Conservation (phyloP, 2,113 vertebrate genomes). For the Rhineura floridana region DNA sequence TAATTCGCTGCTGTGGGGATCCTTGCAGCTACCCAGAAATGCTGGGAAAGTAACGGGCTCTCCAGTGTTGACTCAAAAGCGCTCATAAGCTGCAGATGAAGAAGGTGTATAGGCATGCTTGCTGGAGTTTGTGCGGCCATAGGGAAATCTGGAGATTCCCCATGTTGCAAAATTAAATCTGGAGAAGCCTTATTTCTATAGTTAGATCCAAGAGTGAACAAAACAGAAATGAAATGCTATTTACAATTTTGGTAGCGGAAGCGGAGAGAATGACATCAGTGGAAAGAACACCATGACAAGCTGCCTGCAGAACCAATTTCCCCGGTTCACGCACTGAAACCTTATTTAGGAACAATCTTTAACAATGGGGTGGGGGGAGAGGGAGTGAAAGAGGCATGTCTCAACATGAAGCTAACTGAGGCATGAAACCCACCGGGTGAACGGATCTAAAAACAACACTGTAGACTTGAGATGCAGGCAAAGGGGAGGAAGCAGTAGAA, state of each 20-base stretch:
- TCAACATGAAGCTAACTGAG: neutral
- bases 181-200: slow-evolving; percentile 7
- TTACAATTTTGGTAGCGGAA: neutral
- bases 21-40: neutral
- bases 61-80: neutral
- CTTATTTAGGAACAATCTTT: slow-evolving; percentile 5
- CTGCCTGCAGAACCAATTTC: neutral
- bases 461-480: neutral
- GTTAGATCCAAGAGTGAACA: neutral
- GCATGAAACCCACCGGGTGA: neutral
- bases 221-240: slow-evolving; percentile 22
- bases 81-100: neutral
- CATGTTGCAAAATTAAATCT: slow-evolving; percentile 33
- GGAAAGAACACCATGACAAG: neutral
- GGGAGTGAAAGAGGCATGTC: neutral
- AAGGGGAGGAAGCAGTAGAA: neutral
- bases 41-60: neutral
- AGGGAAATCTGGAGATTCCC: neutral
- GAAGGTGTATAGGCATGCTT: neutral
- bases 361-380: neutral
- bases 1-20: neutral
- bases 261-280: neutral
- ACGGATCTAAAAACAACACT: slow-evolving; percentile 9
- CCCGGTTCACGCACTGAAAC: neutral
- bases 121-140: neutral